These are phyloP conservation scores for Arrhamphus sclerolepis DNA, from an alignment of 2,797 vertebrate genomes.

Conservation along the genomic window DNA sequence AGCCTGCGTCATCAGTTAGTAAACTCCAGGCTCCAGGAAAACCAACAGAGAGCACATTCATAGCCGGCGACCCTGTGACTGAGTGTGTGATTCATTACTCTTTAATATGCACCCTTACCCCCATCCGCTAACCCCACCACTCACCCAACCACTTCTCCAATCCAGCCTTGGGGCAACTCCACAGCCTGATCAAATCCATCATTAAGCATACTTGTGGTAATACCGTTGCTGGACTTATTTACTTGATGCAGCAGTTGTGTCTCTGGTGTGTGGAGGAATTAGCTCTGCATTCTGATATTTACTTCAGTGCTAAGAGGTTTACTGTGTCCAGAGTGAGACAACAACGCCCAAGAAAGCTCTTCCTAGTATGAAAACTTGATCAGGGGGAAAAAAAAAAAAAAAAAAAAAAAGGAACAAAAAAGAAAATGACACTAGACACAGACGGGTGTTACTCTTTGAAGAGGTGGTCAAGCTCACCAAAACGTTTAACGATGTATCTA, in stretches of 20 bases:
- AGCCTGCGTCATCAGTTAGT: constrained; percentile 87
- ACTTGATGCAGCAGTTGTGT: constrained; percentile 66
- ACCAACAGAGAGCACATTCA: constrained; percentile 87
- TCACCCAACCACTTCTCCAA: constrained; percentile 73
- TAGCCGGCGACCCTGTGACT: constrained; percentile 84
- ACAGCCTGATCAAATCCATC: constrained; percentile 78
- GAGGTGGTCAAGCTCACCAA: constrained; percentile 23
- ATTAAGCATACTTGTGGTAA: constrained; percentile 76
- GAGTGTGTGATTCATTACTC: constrained; percentile 86
- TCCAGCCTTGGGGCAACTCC: constrained; percentile 72
- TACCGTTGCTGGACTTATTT: constrained; percentile 70
- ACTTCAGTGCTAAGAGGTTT: constrained; percentile 17
- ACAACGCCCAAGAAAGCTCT: constrained; percentile 10
- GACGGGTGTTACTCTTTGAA: constrained; percentile 41
- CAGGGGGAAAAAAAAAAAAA: neutral
- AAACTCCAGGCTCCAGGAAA: constrained; percentile 85
- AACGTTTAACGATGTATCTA: constrained; percentile 19
- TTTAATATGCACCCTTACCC: constrained; percentile 78
- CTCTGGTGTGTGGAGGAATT: constrained; percentile 47
- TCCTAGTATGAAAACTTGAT: neutral
- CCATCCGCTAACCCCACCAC: constrained; percentile 53
- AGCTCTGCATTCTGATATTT: constrained; percentile 53
- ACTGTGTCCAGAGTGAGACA: constrained; percentile 14
- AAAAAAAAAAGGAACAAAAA: constrained; percentile 24
- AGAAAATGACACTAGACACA: constrained; percentile 29